These are phyloP conservation scores for Nylanderia fulva DNA, from an alignment of 1,140 invertebrate genomes.

Conservation along the genomic window DNA sequence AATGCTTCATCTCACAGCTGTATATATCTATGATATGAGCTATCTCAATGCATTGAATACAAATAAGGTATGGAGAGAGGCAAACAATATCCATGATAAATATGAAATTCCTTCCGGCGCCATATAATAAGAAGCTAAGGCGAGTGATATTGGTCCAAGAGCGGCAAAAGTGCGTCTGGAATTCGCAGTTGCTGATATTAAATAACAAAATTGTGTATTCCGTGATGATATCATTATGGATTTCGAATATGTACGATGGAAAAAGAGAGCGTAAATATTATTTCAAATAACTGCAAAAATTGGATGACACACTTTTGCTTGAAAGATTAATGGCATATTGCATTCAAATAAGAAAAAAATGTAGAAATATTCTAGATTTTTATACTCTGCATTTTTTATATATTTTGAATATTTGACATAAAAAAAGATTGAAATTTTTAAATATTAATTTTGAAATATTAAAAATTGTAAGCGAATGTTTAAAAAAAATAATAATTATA, in stretches of 20 bases:
- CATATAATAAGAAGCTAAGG: constrained; percentile 63
- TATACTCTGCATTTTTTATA: background rate
- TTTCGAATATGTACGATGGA: background rate
- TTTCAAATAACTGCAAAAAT: constrained; percentile 34
- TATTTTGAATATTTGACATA: background rate
- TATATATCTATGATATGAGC: constrained; percentile 67
- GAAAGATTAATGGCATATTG: background rate
- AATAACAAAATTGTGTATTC: constrained; percentile 73
- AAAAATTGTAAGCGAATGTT: background rate
- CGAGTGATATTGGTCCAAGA: constrained; percentile 64
- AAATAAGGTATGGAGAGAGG: constrained; percentile 72
- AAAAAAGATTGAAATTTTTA: background rate
- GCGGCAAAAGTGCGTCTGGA: constrained; percentile 50
- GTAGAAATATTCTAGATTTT: background rate
- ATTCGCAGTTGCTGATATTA: constrained; percentile 68
- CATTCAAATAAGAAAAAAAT: background rate
- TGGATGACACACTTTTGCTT: constrained; percentile 14
- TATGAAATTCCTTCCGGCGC: constrained; percentile 74
- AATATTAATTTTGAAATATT: background rate
- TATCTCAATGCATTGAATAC: constrained; percentile 77
- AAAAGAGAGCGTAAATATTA: constrained; percentile 51
- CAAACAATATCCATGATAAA: constrained; percentile 80
- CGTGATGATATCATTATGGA: constrained; percentile 44
- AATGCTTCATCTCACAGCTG: constrained; percentile 67
- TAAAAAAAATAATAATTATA: background rate